Percentiles rank a stretch among this genome's conserved stretches.
phyloP scores from a whole-genome alignment of 2,113 vertebrate genomes.

The Sigmodon hispidus region DNA sequence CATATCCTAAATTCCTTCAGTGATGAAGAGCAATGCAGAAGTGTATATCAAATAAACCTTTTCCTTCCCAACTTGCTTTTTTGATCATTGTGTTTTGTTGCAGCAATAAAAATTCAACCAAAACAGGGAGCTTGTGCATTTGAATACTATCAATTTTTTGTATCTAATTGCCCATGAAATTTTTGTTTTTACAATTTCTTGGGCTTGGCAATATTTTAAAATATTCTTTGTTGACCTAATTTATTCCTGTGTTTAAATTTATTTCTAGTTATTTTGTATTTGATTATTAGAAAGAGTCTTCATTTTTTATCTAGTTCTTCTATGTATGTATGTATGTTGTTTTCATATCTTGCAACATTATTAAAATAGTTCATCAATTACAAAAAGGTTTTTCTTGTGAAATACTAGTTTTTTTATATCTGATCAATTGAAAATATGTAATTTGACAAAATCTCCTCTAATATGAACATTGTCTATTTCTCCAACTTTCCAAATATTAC shows the following conservation, averaged over 20 bases:
- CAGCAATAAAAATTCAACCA: background rate
- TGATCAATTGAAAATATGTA: background rate
- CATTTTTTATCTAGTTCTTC: background rate
- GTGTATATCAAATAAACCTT: background rate
- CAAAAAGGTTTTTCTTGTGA: background rate
- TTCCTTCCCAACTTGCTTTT: background rate
- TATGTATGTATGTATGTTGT: background rate
- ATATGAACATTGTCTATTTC: background rate
- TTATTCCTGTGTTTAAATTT: background rate
- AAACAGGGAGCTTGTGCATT: background rate
- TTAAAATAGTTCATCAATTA: background rate
- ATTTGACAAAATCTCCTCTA: background rate
- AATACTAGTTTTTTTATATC: background rate
- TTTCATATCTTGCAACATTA: background rate
- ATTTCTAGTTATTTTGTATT: rapidly evolving
- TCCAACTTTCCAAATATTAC: background rate
- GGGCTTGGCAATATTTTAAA: background rate
- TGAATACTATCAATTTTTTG: background rate
- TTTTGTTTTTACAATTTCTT: background rate
- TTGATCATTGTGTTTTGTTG: background rate
- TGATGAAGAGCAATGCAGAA: background rate
- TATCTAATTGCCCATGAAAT: background rate
- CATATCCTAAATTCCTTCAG: background rate
- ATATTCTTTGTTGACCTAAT: background rate
- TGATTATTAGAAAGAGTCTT: background rate